Evolutionary conservation across 2,113 vertebrate species (phyloP), one percentile per base, ranked within the genome.

Genomic region (Crotalus horridus): DNA sequence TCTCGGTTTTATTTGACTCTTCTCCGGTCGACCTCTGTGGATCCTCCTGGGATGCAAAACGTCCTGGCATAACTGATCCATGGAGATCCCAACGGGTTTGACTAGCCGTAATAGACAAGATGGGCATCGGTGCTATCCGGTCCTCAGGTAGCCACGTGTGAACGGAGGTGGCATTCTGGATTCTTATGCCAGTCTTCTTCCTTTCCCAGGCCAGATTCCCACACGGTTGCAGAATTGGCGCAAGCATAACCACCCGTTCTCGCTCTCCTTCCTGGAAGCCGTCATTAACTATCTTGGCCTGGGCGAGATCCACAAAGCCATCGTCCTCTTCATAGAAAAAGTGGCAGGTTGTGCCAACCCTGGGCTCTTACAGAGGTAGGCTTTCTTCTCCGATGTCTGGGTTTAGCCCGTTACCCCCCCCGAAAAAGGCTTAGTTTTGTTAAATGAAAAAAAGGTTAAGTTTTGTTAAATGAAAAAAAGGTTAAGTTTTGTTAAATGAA

Each of bases 261-360:
- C 97, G 0, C 96, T 99, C 92, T 86, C 94, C 1, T 98, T 99
- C 96, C 96, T 99, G 95, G 99, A 99, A 97, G 98, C 98, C 12
- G 97, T 99, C 93, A 96, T 99, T 93, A 98, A 97, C 85, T 98
- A 98, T 15, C 98, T 99, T 0, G 99, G 99, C 93, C 98, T 99
- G 97, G 98, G 97, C 11, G 99, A 99, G 96, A 98, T 99, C 23
- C 99, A 99, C 96, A 99, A 99, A 90, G 99, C 98, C 6, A 96
- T 99, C 85, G 97, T 97, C 0, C 98, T 99, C 91, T 97, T 99
- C 93, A 96, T 99, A 95, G 98, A 98, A 6, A 98, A 98, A 0
- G 94, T 98, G n/a, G 94, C 93, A 26, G 97, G 96, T 3, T 98
- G 98, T 58, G 94, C 94, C 0, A 97, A 95, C 0, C 92, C 97